These are phyloP conservation scores for Carterocephalus palaemon DNA, from an alignment of 2,888 invertebrate species.

Conservation along the genomic window DNA sequence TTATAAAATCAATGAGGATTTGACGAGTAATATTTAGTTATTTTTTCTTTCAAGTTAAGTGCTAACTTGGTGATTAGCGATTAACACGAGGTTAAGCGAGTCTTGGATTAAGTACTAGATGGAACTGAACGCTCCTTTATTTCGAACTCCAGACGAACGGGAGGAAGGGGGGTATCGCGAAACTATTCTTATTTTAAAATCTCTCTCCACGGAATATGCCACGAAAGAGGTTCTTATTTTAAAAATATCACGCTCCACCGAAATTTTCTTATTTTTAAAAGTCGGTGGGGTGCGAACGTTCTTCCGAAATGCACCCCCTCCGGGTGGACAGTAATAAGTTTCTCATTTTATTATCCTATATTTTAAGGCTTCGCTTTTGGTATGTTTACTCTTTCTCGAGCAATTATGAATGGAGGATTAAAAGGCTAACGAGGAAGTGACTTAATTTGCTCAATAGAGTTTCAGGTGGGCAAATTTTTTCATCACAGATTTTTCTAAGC, in stretches of 20 bases:
- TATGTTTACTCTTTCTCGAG: conserved; percentile 23
- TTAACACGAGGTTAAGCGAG: conserved; percentile 12
- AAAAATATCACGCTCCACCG: conserved; percentile 79
- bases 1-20: no score
- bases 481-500: background rate
- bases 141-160: conserved; percentile 73
- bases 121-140: conserved; percentile 38
- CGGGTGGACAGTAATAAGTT: conserved; percentile 75
- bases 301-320: conserved; percentile 70
- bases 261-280: conserved; percentile 76
- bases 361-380: conserved; percentile 22
- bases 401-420: conserved; percentile 22
- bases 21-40: background rate
- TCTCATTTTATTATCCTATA: conserved; percentile 60
- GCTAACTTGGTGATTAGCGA: background rate
- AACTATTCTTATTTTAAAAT: conserved; percentile 80
- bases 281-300: conserved; percentile 68
- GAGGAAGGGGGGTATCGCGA: conserved; percentile 63
- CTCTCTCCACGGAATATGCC: conserved; percentile 78
- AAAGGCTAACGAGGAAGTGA: conserved; percentile 17
- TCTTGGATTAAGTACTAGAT: conserved; percentile 25
- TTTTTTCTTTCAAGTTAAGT: background rate
- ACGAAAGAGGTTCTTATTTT: conserved; percentile 77
- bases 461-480: conserved; percentile 19
- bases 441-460: conserved; percentile 15